Evolutionary conservation across 2,888 invertebrate genomes (phyloP).

Genomic region (Drosophila recens): DNA sequence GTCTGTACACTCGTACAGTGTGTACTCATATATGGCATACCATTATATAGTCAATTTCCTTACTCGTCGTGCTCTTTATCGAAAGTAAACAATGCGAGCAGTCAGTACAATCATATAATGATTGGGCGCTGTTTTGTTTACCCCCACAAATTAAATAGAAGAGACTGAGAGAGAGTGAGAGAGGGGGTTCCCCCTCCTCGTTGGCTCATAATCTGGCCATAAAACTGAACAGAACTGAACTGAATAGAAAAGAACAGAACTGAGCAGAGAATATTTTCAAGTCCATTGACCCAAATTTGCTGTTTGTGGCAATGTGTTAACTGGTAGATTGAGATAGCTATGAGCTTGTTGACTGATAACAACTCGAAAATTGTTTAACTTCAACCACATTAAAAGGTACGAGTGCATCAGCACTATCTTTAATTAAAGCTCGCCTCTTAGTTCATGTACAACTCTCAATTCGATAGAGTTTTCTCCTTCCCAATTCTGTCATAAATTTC

Average conservation of each 20-base stretch:
- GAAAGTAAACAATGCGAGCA: conserved; percentile 64
- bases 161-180: background rate
- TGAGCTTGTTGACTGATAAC: conserved; percentile 61
- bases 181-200: background rate
- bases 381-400: conserved; percentile 7
- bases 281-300: conserved; percentile 72
- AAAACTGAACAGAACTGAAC: conserved; percentile 27
- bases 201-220: conserved; percentile 44
- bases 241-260: background rate
- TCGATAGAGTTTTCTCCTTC: conserved; percentile 30
- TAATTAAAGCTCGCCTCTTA: conserved; percentile 43
- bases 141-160: conserved; percentile 7
- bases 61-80: conserved; percentile 64
- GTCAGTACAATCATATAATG: conserved; percentile 52
- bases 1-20: conserved; percentile 18
- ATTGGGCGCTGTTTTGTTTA: conserved; percentile 56
- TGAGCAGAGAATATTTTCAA: conserved; percentile 51
- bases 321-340: conserved; percentile 50
- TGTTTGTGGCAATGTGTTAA: conserved; percentile 62
- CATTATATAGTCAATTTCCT: conserved; percentile 69
- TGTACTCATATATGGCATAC: conserved; percentile 26
- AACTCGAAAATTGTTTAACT: conserved; percentile 46
- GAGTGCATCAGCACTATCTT: conserved; percentile 40
- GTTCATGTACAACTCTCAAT: conserved; percentile 18
- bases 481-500: conserved; percentile 43